A percentile compares a stretch with the other conserved stretches of the same genome.
These are phyloP conservation scores for Trichoplusia ni DNA, from an alignment of 1,140 invertebrate genomes.

Conservation along the genomic window DNA sequence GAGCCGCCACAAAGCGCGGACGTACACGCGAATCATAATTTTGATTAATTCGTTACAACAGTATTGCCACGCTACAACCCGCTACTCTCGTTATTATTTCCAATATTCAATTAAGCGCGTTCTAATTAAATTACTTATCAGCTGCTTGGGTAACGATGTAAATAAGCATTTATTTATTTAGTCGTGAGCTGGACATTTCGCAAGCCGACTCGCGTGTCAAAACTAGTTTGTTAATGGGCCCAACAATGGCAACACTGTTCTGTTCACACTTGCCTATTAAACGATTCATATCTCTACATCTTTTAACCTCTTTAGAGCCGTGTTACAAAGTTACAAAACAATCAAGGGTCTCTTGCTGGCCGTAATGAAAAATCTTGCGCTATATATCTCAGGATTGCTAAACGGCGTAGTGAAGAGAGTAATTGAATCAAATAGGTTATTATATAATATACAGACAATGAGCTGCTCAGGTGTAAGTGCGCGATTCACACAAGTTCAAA, in stretches of 20 bases:
- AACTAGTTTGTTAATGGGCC: constrained; percentile 68
- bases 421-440: constrained; percentile 9
- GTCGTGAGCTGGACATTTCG: constrained; percentile 65
- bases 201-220: constrained; percentile 69
- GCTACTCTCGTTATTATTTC: constrained; percentile 45
- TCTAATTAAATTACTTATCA: constrained; percentile 73
- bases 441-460: not conserved
- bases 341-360: constrained; percentile 23
- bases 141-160: constrained; percentile 57
- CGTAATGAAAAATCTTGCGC: constrained; percentile 30
- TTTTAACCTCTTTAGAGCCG: constrained; percentile 59
- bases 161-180: constrained; percentile 68
- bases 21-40: constrained; percentile 48
- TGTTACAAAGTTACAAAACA: constrained; percentile 39
- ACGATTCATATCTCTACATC: constrained; percentile 71
- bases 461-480: not conserved
- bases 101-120: constrained; percentile 60
- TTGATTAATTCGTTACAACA: constrained; percentile 60
- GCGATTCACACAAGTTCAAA: constrained; percentile 5
- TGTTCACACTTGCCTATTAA: constrained; percentile 71
- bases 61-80: constrained; percentile 11
- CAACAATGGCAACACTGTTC: constrained; percentile 63
- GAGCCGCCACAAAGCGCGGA: constrained; percentile 33
- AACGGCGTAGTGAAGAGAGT: not conserved
- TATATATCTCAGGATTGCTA: constrained; percentile 15